Conservation (phyloP, 2,888 invertebrate species). For the Pecten maximus region DNA sequence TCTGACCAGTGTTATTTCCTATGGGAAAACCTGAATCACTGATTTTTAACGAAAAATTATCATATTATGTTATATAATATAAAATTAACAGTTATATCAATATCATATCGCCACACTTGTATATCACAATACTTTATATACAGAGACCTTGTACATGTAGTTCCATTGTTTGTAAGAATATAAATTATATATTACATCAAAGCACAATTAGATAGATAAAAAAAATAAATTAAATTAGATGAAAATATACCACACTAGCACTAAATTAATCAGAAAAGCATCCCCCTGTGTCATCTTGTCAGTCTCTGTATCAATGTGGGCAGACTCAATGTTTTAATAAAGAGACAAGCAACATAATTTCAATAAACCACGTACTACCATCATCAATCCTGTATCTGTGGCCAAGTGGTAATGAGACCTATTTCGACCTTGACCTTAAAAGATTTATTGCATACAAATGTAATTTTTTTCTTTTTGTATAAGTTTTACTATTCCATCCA, state of each 20-base stretch:
- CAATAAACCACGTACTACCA: neutral
- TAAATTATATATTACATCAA: neutral
- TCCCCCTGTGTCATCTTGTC: conserved; percentile 6
- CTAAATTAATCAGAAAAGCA: conserved; percentile 21
- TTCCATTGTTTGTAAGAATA: neutral
- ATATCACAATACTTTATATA: too few relatives aligned
- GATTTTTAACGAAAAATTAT: too few relatives aligned
- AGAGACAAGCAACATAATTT: neutral
- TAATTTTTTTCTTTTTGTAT: too few relatives aligned
- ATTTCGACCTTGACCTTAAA: neutral
- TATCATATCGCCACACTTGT: too few relatives aligned
- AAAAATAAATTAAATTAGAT: conserved; percentile 24
- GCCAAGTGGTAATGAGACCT: neutral
- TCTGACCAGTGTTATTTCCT: too few relatives aligned
- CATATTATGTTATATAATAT: too few relatives aligned
- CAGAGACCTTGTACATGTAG: neutral
- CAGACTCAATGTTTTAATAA: neutral
- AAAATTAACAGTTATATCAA: too few relatives aligned
- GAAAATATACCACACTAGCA: neutral
- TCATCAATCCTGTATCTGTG: neutral
- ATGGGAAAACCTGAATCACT: too few relatives aligned
- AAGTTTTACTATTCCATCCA: neutral
- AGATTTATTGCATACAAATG: too few relatives aligned
- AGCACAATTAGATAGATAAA: neutral
- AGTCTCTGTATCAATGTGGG: neutral